phyloP scores from a whole-genome alignment of 2,113 vertebrate genomes.

The Tautogolabrus adspersus region DNA sequence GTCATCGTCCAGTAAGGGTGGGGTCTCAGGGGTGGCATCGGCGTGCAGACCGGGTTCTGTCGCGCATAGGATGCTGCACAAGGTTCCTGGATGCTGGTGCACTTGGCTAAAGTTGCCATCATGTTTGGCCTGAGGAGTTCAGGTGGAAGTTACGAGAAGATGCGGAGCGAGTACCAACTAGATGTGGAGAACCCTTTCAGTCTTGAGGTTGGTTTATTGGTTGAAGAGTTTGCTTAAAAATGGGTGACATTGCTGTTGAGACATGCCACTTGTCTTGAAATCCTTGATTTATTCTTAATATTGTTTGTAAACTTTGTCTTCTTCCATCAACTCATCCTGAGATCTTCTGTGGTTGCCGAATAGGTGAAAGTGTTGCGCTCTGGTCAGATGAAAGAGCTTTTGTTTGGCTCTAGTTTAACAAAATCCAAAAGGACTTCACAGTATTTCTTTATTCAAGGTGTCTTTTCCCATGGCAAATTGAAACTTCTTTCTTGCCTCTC shows the following conservation, averaged over 20 bases:
- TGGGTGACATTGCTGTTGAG: background rate
- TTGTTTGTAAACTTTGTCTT: background rate
- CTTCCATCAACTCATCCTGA: background rate
- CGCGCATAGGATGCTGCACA: constrained; percentile 64
- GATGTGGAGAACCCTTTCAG: constrained; percentile 80
- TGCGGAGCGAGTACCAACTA: constrained; percentile 78
- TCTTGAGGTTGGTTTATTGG: constrained; percentile 77
- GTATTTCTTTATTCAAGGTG: background rate
- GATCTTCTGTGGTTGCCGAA: background rate
- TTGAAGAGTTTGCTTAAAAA: constrained; percentile 1
- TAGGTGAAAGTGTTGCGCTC: constrained; percentile 18
- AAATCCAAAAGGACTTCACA: constrained; percentile 11
- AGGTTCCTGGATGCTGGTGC: constrained; percentile 79
- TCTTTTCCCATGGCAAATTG: background rate
- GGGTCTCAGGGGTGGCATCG: constrained; percentile 59
- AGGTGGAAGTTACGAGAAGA: constrained; percentile 83
- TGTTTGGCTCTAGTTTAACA: constrained; percentile 31
- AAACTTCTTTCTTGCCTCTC: constrained; percentile 2
- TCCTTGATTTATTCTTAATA: background rate
- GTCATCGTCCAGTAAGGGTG: constrained; percentile 39
- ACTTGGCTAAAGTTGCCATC: constrained; percentile 80
- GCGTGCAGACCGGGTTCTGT: constrained; percentile 61
- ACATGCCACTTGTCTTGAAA: background rate
- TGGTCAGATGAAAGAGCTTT: constrained; percentile 60
- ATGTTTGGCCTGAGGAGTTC: constrained; percentile 85